Evolutionary conservation across 2,888 invertebrate species (phyloP).

Genomic region (Cyclophora punctaria): DNA sequence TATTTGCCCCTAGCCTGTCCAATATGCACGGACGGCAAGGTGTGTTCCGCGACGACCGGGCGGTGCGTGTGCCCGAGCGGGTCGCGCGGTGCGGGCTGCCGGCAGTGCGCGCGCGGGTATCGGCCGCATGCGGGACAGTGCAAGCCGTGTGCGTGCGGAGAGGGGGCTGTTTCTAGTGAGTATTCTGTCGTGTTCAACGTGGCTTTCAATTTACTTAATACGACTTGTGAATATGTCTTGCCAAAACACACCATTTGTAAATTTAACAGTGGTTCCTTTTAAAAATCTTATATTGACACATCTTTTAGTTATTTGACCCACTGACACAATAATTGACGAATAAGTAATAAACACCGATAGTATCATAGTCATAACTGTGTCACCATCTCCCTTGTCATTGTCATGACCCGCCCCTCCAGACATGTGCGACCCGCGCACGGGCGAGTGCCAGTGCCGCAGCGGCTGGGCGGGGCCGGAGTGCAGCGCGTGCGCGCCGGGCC

Average conservation of each 20-base stretch:
- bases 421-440: slow-evolving; percentile 76
- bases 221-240: too few relatives aligned
- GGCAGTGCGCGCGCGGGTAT: slow-evolving; percentile 85
- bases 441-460: slow-evolving; percentile 84
- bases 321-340: too few relatives aligned
- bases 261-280: too few relatives aligned
- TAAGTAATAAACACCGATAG: too few relatives aligned
- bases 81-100: slow-evolving; percentile 88
- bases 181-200: neutral
- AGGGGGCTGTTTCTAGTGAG: slow-evolving; percentile 52
- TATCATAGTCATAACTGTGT: too few relatives aligned
- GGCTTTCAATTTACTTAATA: too few relatives aligned
- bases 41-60: slow-evolving; percentile 92
- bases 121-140: slow-evolving; percentile 88
- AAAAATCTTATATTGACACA: too few relatives aligned
- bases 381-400: too few relatives aligned
- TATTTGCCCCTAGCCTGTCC: slow-evolving; percentile 78
- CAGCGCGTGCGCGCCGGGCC: slow-evolving; percentile 87
- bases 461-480: slow-evolving; percentile 87
- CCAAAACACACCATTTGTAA: too few relatives aligned
- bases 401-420: slow-evolving; percentile 67
- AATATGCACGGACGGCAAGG: slow-evolving; percentile 86
- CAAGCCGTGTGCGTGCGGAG: slow-evolving; percentile 80
- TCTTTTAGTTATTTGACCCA: too few relatives aligned
- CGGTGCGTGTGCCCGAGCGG: slow-evolving; percentile 93